A percentile compares a stretch with the other conserved stretches of the same genome.
phyloP scores from a whole-genome alignment of 2,888 invertebrate species.

The Leptinotarsa haldemani region DNA sequence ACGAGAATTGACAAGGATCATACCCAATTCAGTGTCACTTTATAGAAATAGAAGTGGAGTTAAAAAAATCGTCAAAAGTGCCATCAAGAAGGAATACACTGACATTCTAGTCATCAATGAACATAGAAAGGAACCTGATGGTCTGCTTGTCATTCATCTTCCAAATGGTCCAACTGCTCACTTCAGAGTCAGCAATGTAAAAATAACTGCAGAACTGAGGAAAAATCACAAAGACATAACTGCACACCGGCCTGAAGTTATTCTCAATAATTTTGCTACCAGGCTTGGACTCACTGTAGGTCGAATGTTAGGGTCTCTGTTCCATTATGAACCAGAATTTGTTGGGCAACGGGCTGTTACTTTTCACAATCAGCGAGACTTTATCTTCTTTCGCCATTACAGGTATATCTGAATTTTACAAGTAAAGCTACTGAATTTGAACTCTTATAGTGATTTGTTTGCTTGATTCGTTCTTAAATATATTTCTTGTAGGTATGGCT shows the following conservation, averaged over 20 bases:
- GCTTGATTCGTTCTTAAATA: constrained; percentile 16
- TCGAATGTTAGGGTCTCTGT: constrained; percentile 92
- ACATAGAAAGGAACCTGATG: constrained; percentile 91
- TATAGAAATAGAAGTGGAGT: constrained; percentile 90
- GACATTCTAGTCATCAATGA: constrained; percentile 96
- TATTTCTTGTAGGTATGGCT: constrained; percentile 78
- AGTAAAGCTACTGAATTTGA: too few relatives aligned
- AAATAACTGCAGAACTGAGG: constrained; percentile 87
- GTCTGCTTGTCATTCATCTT: constrained; percentile 90
- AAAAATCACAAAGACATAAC: constrained; percentile 85
- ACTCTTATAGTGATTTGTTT: not conserved
- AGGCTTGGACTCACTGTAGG: constrained; percentile 91
- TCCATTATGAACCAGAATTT: constrained; percentile 97
- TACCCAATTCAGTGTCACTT: constrained; percentile 91
- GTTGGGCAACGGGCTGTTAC: constrained; percentile 92
- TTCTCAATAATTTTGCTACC: constrained; percentile 96
- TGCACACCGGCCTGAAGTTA: constrained; percentile 92
- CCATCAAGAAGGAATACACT: constrained; percentile 82
- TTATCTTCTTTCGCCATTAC: constrained; percentile 98
- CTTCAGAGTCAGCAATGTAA: constrained; percentile 93
- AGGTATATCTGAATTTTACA: constrained; percentile 67
- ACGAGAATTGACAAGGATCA: constrained; percentile 87
- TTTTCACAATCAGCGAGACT: constrained; percentile 99
- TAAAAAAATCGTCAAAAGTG: constrained; percentile 92
- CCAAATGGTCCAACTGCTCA: constrained; percentile 98